Conservation (phyloP, 2,797 vertebrate species). For the Neomorphus geoffroyi region DNA sequence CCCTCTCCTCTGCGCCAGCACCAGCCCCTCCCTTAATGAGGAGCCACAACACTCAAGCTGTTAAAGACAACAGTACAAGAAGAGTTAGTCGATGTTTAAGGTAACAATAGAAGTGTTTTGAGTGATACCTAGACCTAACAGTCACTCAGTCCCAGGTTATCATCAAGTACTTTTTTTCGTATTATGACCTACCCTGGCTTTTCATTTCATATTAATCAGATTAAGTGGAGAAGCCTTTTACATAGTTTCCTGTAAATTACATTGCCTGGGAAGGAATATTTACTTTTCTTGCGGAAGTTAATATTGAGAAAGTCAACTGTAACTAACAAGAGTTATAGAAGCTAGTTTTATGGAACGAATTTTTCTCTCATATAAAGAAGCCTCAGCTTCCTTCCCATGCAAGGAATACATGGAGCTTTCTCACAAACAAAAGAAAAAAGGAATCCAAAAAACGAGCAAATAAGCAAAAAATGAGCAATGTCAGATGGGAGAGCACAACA, state of each 20-base stretch:
- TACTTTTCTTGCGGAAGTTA: neutral
- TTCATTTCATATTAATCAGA: neutral
- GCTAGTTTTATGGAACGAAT: neutral
- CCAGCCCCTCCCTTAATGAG: too few species aligned
- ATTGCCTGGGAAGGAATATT: neutral
- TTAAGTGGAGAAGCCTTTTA: neutral
- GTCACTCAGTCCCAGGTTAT: neutral
- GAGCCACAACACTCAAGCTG: too few species aligned
- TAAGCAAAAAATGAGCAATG: too few species aligned
- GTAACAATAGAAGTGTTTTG: too few species aligned
- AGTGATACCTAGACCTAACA: neutral
- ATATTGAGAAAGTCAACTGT: neutral
- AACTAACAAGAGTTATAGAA: neutral
- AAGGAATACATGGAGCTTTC: neutral
- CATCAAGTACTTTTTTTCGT: neutral
- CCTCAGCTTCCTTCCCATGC: neutral
- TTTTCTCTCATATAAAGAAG: neutral
- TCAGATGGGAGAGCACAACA: neutral
- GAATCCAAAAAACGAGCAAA: neutral
- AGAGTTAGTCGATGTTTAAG: too few species aligned
- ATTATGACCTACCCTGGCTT: neutral
- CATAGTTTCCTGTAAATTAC: neutral
- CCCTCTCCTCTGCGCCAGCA: too few species aligned
- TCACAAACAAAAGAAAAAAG: neutral
- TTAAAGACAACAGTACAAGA: too few species aligned